These are phyloP conservation scores for Aphodius sticticus DNA, from an alignment of 2,888 invertebrate species.

Conservation along the genomic window DNA sequence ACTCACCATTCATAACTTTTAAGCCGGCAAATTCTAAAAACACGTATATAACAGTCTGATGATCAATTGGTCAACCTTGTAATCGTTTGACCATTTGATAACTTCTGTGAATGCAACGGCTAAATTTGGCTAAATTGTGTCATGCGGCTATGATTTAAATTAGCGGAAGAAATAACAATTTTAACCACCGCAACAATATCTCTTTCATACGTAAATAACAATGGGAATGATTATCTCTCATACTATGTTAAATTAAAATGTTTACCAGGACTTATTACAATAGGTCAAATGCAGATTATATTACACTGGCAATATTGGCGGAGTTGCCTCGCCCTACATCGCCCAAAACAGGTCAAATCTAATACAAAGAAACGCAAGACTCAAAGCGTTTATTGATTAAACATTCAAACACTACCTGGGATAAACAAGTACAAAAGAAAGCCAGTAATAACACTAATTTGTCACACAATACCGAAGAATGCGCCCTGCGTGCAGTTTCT, in stretches of 20 bases:
- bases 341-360: neutral
- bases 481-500: neutral
- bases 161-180: neutral
- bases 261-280: neutral
- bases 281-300: neutral
- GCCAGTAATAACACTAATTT: neutral
- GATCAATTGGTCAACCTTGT: neutral
- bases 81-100: neutral
- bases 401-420: neutral
- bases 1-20: slow-evolving; percentile 4
- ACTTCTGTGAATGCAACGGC: neutral
- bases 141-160: neutral
- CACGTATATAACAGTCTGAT: neutral
- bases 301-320: neutral
- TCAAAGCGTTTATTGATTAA: neutral
- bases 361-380: neutral
- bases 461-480: neutral
- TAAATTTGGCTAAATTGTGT: neutral
- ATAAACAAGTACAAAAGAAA: neutral
- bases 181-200: neutral
- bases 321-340: neutral
- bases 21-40: neutral
- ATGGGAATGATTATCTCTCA: neutral
- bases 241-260: neutral
- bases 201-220: neutral